Percentiles rank a stretch among this genome's conserved stretches.
Evolutionary conservation across 2,888 invertebrate species (phyloP).

Genomic region (Lasius platythorax): DNA sequence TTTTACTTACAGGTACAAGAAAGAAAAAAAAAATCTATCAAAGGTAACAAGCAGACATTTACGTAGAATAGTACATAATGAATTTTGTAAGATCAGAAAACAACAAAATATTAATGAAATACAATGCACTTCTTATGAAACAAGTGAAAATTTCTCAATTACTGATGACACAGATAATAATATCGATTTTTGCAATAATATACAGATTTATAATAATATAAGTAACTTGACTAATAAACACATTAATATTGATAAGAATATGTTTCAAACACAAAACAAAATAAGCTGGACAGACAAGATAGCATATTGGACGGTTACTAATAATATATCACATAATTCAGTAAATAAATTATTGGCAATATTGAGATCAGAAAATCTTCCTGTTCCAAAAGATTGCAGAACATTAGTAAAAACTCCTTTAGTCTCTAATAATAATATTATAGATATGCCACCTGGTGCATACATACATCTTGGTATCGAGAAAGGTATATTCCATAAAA

Average conservation of each 20-base stretch:
- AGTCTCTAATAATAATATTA: not conserved
- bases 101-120: not conserved
- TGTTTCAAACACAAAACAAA: not conserved
- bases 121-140: not conserved
- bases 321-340: conserved; percentile 17
- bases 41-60: conserved; percentile 24
- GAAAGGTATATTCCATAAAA: not conserved
- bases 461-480: conserved; percentile 8
- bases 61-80: not conserved
- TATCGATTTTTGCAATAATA: not conserved
- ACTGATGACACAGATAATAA: not conserved
- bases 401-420: conserved; percentile 15
- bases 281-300: not conserved
- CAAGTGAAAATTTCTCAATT: not conserved
- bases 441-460: not conserved
- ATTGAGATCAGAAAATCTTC: conserved; percentile 7
- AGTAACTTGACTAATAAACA: not conserved
- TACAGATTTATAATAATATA: not conserved
- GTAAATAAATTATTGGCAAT: conserved; percentile 3
- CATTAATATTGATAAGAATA: not conserved
- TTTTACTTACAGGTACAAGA: not conserved
- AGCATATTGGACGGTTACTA: not conserved
- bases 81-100: conserved; percentile 1
- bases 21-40: not conserved
- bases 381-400: conserved; percentile 9